Conservation (phyloP, 2,888 invertebrate species). For the Eupeodes latifasciatus region DNA sequence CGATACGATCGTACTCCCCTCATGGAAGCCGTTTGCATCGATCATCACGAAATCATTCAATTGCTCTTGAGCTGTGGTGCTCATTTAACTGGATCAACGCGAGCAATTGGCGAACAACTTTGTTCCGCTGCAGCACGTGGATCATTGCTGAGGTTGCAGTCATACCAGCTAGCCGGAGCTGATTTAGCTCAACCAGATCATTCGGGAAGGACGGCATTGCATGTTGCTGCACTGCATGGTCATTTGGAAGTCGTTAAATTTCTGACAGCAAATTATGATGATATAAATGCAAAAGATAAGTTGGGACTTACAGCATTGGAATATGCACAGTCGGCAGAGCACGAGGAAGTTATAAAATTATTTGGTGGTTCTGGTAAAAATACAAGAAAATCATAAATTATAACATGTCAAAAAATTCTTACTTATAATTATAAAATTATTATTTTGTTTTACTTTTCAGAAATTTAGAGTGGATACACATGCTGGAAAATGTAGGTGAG, state of each 20-base stretch:
- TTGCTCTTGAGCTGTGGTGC: constrained; percentile 91
- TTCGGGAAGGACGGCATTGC: constrained; percentile 88
- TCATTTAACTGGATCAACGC: constrained; percentile 87
- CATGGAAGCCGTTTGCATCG: constrained; percentile 88
- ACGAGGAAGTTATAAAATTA: constrained; percentile 76
- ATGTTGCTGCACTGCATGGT: constrained; percentile 88
- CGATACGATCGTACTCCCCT: constrained; percentile 89
- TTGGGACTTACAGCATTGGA: constrained; percentile 86
- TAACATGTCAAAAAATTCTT: no score
- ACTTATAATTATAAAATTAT: no score
- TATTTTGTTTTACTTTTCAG: no score
- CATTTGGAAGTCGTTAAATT: constrained; percentile 85
- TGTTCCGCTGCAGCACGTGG: constrained; percentile 88
- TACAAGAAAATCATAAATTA: no score
- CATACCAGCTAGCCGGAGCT: constrained; percentile 88
- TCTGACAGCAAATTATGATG: constrained; percentile 85
- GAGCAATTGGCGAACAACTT: constrained; percentile 88
- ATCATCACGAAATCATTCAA: constrained; percentile 87
- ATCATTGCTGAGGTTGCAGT: constrained; percentile 86
- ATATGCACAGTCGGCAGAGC: constrained; percentile 83
- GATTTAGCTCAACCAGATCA: constrained; percentile 87
- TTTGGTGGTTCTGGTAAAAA: constrained; percentile 66
- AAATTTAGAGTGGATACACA: accelerated
- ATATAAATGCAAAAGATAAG: constrained; percentile 84
- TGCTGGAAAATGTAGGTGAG: no score